Percentiles rank a stretch among this genome's conserved stretches.
Evolutionary conservation across 2,888 invertebrate species (phyloP).

Genomic region (Elysia crispata): DNA sequence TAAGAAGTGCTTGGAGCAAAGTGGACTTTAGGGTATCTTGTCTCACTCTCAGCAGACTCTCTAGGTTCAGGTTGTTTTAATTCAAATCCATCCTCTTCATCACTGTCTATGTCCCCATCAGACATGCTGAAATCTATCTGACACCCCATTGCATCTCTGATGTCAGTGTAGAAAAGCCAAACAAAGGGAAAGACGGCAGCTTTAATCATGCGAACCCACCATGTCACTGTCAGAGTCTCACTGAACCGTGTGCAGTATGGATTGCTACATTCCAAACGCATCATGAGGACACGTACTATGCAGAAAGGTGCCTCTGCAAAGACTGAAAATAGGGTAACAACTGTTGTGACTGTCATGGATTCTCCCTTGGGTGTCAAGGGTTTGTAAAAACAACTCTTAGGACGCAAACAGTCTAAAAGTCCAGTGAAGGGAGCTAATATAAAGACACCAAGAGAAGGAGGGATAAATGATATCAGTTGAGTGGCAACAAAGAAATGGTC

Average conservation of each 20-base stretch:
- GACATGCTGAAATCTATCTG: conserved; percentile 23
- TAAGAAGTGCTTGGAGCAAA: too few relatives aligned
- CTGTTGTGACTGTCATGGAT: conserved; percentile 49
- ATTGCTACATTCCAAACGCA: conserved; percentile 53
- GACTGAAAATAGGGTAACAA: conserved; percentile 52
- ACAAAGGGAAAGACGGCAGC: conserved; percentile 53
- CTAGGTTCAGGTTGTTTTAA: not conserved
- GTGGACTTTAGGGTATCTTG: conserved; percentile 15
- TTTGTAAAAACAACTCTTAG: conserved; percentile 47
- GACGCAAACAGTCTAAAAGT: conserved; percentile 52
- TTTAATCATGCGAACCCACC: conserved; percentile 54
- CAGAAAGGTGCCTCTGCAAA: conserved; percentile 55
- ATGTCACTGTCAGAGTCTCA: conserved; percentile 50
- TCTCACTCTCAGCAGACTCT: not conserved
- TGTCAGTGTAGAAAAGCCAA: conserved; percentile 54
- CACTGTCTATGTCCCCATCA: conserved; percentile 6
- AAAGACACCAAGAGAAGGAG: conserved; percentile 52
- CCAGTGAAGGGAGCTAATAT: conserved; percentile 51
- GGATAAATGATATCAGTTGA: conserved; percentile 50
- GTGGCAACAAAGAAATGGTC: conserved; percentile 47
- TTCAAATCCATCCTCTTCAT: conserved; percentile 29
- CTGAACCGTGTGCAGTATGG: conserved; percentile 52
- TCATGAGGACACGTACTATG: conserved; percentile 52
- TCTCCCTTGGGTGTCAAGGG: conserved; percentile 52
- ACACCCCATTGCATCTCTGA: conserved; percentile 52